Evolutionary conservation across 2,888 invertebrate species (phyloP).

Genomic region (Torymus texanus): DNA sequence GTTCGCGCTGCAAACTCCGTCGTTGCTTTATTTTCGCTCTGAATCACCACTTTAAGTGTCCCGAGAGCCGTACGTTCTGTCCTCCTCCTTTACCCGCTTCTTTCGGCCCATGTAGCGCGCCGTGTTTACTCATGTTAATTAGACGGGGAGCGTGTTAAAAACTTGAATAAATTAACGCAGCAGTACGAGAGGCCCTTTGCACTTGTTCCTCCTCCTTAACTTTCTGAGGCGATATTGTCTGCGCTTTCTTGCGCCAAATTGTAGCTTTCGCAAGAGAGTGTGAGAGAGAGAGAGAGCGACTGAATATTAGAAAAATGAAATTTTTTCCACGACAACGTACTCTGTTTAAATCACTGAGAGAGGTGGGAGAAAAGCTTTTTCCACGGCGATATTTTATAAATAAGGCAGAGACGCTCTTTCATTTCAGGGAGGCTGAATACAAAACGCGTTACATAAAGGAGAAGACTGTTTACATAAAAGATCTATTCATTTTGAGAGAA

Average conservation of each 20-base stretch:
- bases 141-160: conserved; percentile 16
- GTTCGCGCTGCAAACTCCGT: conserved; percentile 14
- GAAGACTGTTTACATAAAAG: conserved; percentile 7
- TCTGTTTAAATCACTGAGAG: no score
- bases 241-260: no score
- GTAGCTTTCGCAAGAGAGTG: no score
- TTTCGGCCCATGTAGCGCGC: not conserved
- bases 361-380: not conserved
- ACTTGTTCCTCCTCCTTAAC: no score
- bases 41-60: conserved; percentile 11
- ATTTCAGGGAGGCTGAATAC: not conserved
- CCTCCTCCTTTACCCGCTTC: conserved; percentile 14
- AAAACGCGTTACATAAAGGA: not conserved
- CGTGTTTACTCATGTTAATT: conserved; percentile 41
- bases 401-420: not conserved
- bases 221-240: no score
- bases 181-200: no score
- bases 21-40: not conserved
- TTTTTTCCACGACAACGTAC: no score
- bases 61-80: conserved; percentile 8
- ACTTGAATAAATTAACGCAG: conserved; percentile 15
- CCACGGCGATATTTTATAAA: no score
- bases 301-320: no score
- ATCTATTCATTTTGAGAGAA: not conserved
- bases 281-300: no score